Base-by-base conservation (phyloP, 2,113 vertebrate genomes). In the Reinhardtius hippoglossoides region DNA sequence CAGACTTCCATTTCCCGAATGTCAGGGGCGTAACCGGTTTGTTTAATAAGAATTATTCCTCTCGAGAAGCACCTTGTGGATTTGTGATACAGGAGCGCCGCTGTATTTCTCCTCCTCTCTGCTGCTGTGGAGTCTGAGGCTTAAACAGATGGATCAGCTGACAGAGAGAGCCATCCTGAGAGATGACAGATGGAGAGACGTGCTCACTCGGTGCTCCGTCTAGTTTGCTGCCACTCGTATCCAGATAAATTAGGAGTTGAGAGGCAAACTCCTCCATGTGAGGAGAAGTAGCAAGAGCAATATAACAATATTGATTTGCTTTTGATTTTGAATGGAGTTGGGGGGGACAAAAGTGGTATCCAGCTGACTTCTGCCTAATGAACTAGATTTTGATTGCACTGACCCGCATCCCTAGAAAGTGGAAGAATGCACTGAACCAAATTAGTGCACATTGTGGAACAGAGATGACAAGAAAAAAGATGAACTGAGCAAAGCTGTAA, bases 111-210 rank as follows among this genome's bases (percentile, higher is more conserved):
- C 59, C 78, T 71, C 74, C 46, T 60, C 57, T 71, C 71, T 78
- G 77, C 84, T 80, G 48, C 69, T 70, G 72, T 60, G 65, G 70
- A 79, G 65, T 57, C 52, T 23, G 63, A 74, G 31, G 24, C 44
- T 24, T 48, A 70, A 86, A 82, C 89, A 90, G 86, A 93, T 86
- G 86, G 83, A 92, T 84, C 63, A 76, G 67, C 80, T 80, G 85
- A 86, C 80, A 83, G 40, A 67, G 69, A 82, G 69, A 82, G 50
- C 18, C 69, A 72, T 82, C 82, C 66, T 70, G 68, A 80, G 84
- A 83, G 80, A 71, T 87, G 77, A 85, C 83, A 93, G 91, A 90
- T 88, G 88, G 87, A 77, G 85, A 61, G 78, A 84, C 42, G 20
- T 62, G 81, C 82, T 89, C 81, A 88, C 81, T 83, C 74, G 71